Base-by-base conservation (phyloP, 1,140 invertebrate species). In the Drosophila varians region DNA sequence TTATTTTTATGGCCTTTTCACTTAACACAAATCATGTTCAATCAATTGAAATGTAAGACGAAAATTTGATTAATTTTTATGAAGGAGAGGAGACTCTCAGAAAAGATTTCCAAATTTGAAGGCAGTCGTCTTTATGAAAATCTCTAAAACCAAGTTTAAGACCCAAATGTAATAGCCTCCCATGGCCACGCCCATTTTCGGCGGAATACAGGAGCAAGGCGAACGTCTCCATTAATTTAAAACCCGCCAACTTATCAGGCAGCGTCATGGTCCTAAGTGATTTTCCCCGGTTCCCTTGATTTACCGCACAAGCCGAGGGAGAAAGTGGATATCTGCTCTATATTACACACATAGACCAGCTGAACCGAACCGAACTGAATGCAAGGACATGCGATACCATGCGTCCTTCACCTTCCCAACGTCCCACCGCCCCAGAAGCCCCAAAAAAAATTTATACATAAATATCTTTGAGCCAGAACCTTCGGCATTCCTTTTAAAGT, bases 221-320 rank as follows among this genome's bases (percentile, higher is more conserved):
- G 14, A 71, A 83, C 57, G 47, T 68, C 72, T 84, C 82, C 80
- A 84, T 84, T 84, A 84, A 84, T 86, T 84, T 87, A 26, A 77
- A 78, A 86, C 80, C 76, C 76, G 57, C 62, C 82, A 86, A 87
- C 76, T 70, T 86, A 86, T 86, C 76, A 80, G 66, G 47, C 54
- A 38, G 34, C 54, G 76, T 86, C 76, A 86, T 86, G 76, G 68
- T 74, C 73, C 62, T 86, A 86, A 86, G 80, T 87, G 80, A 86
- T 87, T 86, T 74, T 66, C 52, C 61, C 64, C 38, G 18, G 70
- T 52, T 74, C 46, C 58, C 62, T 73, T 86, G 77, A 86, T 86
- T 86, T 87, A 87, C 62, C 42, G 53, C 21, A 9, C 43, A 18
- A 38, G 16, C 16, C 14, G 34, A 31, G 38, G 28, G 38, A 14